These are phyloP conservation scores for Eulimnadia texana DNA, from an alignment of 1,140 invertebrate genomes.

Conservation along the genomic window DNA sequence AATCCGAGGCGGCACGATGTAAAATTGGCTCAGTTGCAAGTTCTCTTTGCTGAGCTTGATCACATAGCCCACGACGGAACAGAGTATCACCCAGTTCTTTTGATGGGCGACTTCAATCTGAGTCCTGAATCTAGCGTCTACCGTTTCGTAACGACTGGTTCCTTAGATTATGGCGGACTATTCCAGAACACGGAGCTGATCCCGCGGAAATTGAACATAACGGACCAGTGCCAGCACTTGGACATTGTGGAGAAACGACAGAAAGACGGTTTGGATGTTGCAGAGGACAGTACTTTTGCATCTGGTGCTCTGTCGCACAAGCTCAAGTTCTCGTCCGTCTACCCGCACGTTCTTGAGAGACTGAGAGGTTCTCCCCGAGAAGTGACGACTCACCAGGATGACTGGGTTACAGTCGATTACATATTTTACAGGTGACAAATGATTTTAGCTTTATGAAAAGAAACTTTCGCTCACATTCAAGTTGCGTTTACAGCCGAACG, in stretches of 20 bases:
- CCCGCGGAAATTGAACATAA: slow-evolving; percentile 39
- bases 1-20: slow-evolving; percentile 79
- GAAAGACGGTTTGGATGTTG: background rate
- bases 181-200: slow-evolving; percentile 29
- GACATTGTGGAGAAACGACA: slow-evolving; percentile 27
- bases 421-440: slow-evolving; percentile 45
- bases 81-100: slow-evolving; percentile 54
- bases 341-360: slow-evolving; percentile 19
- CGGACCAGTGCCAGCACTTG: slow-evolving; percentile 49
- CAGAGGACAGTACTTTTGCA: slow-evolving; percentile 14
- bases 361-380: slow-evolving; percentile 29
- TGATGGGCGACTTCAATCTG: slow-evolving; percentile 84
- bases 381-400: slow-evolving; percentile 53
- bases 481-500: background rate
- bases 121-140: slow-evolving; percentile 53
- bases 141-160: slow-evolving; percentile 50
- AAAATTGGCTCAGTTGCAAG: slow-evolving; percentile 64
- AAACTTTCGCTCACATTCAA: background rate
- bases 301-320: slow-evolving; percentile 25
- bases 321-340: slow-evolving; percentile 27
- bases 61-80: slow-evolving; percentile 45
- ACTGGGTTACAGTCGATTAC: slow-evolving; percentile 69
- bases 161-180: slow-evolving; percentile 38
- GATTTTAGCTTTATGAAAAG: background rate
- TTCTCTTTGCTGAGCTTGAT: slow-evolving; percentile 69